Percentiles rank a stretch among this genome's conserved stretches.
These are phyloP conservation scores for Hypothenemus hampei DNA, from an alignment of 1,140 invertebrate species.

Conservation along the genomic window DNA sequence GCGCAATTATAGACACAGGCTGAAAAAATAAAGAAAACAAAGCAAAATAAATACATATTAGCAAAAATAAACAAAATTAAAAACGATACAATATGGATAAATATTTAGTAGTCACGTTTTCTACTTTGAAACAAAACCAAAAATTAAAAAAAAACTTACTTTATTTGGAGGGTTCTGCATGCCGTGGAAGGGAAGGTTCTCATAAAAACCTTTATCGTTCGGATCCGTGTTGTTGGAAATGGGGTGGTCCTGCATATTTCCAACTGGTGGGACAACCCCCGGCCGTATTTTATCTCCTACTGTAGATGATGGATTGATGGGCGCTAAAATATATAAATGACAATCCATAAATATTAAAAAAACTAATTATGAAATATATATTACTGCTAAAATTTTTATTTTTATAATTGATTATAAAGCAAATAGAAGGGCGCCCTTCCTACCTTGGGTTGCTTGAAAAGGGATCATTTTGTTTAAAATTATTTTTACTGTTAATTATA, in stretches of 20 bases:
- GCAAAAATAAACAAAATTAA: neutral
- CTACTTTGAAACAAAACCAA: too few species aligned
- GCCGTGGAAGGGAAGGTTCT: slow-evolving; percentile 90
- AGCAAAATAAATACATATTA: slow-evolving; percentile 37
- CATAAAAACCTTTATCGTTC: slow-evolving; percentile 71
- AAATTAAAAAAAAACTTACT: slow-evolving; percentile 65
- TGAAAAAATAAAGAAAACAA: slow-evolving; percentile 43
- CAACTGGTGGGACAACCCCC: slow-evolving; percentile 42
- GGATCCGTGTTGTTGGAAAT: slow-evolving; percentile 44
- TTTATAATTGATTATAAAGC: too few species aligned
- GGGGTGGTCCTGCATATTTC: slow-evolving; percentile 32
- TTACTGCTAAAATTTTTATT: too few species aligned
- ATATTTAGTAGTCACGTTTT: too few species aligned
- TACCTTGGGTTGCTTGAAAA: too few species aligned
- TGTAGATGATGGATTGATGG: slow-evolving; percentile 47
- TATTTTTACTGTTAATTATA: too few species aligned
- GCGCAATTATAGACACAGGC: slow-evolving; percentile 45
- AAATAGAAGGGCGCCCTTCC: too few species aligned
- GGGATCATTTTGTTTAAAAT: too few species aligned
- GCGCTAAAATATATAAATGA: slow-evolving; percentile 44
- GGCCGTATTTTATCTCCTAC: slow-evolving; percentile 49
- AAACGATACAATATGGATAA: neutral
- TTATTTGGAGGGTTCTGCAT: slow-evolving; percentile 86
- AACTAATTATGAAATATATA: too few species aligned
- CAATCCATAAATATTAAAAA: too few species aligned